phyloP scores from a whole-genome alignment of 1,140 invertebrate species.

The Diorhabda elongata region DNA sequence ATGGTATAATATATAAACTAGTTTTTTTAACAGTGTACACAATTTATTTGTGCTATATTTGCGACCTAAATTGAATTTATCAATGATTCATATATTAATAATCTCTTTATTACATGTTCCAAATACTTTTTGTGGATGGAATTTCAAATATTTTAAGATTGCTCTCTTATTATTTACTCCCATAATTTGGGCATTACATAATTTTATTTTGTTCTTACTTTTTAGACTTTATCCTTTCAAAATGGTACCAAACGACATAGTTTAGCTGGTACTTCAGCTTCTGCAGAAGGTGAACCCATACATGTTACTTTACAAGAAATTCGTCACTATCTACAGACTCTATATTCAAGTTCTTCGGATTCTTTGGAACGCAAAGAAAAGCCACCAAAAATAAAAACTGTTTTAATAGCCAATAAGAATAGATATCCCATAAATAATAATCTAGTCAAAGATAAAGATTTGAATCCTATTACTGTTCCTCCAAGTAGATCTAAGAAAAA shows the following conservation, averaged over 20 bases:
- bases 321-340: conserved; percentile 71
- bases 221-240: conserved; percentile 4
- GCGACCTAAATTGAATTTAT: no score
- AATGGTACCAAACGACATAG: conserved; percentile 51
- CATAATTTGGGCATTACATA: no score
- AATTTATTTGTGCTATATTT: no score
- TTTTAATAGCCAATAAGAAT: conserved; percentile 41
- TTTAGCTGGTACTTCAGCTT: conserved; percentile 52
- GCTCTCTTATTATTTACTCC: no score
- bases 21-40: no score
- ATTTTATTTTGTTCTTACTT: no score
- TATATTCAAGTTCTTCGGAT: conserved; percentile 68
- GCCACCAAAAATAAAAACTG: conserved; percentile 44
- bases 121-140: no score
- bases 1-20: no score
- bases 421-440: conserved; percentile 24
- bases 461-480: conserved; percentile 7
- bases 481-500: conserved; percentile 57
- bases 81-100: no score
- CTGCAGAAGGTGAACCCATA: conserved; percentile 61
- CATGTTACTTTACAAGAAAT: conserved; percentile 85
- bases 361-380: conserved; percentile 54
- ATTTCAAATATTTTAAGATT: no score
- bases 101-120: no score
- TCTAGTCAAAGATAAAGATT: conserved; percentile 14